These are phyloP conservation scores for Dasysyrphus albostriatus DNA, from an alignment of 2,888 invertebrate species.

Conservation along the genomic window DNA sequence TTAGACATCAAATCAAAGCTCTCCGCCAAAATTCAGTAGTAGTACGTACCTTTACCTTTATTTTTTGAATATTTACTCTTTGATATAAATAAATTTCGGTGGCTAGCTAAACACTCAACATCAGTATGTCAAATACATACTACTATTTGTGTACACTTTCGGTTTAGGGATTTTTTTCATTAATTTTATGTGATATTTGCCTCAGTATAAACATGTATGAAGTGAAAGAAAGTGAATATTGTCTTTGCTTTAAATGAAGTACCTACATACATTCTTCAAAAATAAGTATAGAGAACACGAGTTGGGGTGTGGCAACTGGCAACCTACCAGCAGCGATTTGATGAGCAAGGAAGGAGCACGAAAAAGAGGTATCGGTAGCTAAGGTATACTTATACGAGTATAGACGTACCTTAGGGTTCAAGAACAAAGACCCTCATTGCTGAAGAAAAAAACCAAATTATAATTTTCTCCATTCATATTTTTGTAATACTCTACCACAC, in stretches of 20 bases:
- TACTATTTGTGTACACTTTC: too few species aligned
- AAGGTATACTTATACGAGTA: neutral
- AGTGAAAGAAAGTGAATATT: conserved; percentile 23
- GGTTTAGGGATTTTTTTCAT: too few species aligned
- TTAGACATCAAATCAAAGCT: too few species aligned
- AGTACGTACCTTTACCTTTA: too few species aligned
- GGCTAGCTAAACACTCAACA: too few species aligned
- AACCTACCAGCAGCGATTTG: neutral
- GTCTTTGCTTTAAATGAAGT: conserved; percentile 19
- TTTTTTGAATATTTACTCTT: too few species aligned
- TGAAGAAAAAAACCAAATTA: conserved; percentile 50
- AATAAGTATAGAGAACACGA: conserved; percentile 5
- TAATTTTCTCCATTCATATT: conserved; percentile 52
- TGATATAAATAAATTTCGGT: too few species aligned
- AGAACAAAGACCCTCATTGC: conserved; percentile 59
- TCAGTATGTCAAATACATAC: too few species aligned
- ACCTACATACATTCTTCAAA: neutral
- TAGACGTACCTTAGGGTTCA: neutral
- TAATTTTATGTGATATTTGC: neutral
- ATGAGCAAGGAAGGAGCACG: neutral
- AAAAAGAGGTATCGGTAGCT: neutral
- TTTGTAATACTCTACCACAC: conserved; percentile 4
- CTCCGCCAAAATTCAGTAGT: too few species aligned
- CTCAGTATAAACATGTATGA: neutral
- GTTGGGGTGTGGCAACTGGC: neutral